These are phyloP conservation scores for Actinemys pallida DNA, from an alignment of 2,113 vertebrate species.

Conservation along the genomic window DNA sequence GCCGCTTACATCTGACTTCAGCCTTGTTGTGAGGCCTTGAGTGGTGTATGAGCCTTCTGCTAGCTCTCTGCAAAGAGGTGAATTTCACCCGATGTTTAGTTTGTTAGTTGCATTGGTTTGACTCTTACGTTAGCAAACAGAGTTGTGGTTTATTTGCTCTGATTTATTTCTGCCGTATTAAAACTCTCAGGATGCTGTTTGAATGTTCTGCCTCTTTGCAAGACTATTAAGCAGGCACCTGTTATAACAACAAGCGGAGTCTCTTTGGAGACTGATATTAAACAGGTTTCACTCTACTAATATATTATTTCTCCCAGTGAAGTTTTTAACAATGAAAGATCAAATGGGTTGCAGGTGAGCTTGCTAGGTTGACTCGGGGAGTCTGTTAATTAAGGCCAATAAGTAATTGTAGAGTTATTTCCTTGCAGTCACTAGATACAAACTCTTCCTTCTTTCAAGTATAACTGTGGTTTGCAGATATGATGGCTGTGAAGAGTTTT, in stretches of 20 bases:
- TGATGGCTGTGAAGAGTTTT: slow-evolving; percentile 44
- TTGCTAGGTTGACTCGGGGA: slow-evolving; percentile 62
- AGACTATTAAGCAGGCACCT: slow-evolving; percentile 20
- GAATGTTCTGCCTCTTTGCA: slow-evolving; percentile 32
- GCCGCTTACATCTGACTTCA: neutral
- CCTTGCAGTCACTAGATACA: slow-evolving; percentile 48
- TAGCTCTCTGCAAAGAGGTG: neutral
- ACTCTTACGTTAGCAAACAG: neutral
- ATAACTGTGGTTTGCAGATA: neutral
- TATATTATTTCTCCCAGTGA: slow-evolving; percentile 57
- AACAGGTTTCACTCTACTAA: slow-evolving; percentile 62
- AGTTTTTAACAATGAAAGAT: slow-evolving; percentile 23
- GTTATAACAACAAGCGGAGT: slow-evolving; percentile 59
- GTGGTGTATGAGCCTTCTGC: neutral
- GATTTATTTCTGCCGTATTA: neutral
- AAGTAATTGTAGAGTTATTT: slow-evolving; percentile 59
- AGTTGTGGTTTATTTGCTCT: slow-evolving; percentile 17
- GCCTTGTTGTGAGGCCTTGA: neutral
- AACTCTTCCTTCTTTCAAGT: slow-evolving; percentile 58
- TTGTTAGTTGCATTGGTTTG: neutral
- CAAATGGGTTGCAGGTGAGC: slow-evolving; percentile 62
- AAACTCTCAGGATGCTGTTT: slow-evolving; percentile 35
- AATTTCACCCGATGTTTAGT: neutral
- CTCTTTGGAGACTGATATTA: slow-evolving; percentile 71
- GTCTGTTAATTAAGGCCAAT: slow-evolving; percentile 66